These are phyloP conservation scores for Strigops habroptila DNA, from an alignment of 2,113 vertebrate genomes.

Conservation along the genomic window DNA sequence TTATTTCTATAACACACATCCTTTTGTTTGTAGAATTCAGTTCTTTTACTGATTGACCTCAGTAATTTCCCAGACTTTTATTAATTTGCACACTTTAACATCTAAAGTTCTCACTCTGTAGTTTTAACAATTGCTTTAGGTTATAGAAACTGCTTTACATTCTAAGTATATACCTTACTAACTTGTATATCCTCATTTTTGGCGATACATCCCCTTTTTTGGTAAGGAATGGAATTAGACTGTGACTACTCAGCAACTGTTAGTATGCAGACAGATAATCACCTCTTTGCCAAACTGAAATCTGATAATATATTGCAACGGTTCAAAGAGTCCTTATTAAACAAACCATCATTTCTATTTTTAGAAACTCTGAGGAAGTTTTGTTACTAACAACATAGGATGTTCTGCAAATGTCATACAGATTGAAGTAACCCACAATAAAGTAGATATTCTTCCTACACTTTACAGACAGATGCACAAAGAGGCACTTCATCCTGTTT, in stretches of 20 bases:
- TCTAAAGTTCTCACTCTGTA: neutral
- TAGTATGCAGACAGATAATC: neutral
- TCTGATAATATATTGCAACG: neutral
- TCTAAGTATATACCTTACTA: neutral
- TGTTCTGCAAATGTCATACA: neutral
- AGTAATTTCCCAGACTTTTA: neutral
- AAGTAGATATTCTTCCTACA: slow-evolving; percentile 23
- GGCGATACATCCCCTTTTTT: neutral
- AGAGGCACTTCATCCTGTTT: slow-evolving; percentile 8
- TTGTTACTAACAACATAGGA: slow-evolving; percentile 38
- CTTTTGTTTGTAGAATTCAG: neutral
- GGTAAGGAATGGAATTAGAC: neutral
- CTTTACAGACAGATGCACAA: neutral
- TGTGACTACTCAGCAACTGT: neutral
- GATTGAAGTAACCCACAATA: neutral
- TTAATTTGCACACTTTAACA: neutral
- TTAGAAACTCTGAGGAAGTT: slow-evolving; percentile 12
- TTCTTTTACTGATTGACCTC: neutral
- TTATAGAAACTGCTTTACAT: neutral
- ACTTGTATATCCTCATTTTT: neutral
- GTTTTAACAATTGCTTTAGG: neutral
- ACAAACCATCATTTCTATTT: neutral
- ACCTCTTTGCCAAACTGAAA: neutral
- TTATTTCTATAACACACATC: neutral
- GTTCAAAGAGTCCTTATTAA: neutral